Conservation (phyloP, 2,888 invertebrate genomes). For the Seira musarum region DNA sequence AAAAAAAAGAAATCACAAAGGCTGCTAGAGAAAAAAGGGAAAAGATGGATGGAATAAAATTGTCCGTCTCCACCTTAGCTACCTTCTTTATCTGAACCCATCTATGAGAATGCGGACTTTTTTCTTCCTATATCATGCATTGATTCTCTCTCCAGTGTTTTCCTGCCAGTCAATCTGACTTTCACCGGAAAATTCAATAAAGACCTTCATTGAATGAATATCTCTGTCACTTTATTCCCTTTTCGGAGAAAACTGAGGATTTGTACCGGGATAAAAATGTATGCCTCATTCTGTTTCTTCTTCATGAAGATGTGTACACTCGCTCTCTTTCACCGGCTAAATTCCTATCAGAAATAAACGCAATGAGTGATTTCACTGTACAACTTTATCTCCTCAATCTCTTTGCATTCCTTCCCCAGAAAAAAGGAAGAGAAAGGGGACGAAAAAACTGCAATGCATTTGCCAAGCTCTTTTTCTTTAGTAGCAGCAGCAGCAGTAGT, state of each 20-base stretch:
- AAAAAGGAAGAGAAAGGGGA: neutral
- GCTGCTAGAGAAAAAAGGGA: conserved; percentile 20
- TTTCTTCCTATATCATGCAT: conserved; percentile 15
- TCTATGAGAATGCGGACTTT: conserved; percentile 6
- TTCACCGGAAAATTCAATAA: conserved; percentile 59
- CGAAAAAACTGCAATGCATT: too few relatives aligned
- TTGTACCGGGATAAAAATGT: conserved; percentile 16
- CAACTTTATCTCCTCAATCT: conserved; percentile 11
- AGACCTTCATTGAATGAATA: conserved; percentile 52
- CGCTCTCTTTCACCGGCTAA: neutral
- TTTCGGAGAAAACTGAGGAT: conserved; percentile 41
- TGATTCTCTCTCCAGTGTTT: conserved; percentile 52
- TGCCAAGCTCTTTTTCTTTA: too few relatives aligned
- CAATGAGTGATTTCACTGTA: conserved; percentile 18
- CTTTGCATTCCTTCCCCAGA: neutral
- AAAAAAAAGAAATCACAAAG: conserved; percentile 28
- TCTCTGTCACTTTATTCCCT: conserved; percentile 52
- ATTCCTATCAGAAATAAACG: conserved; percentile 21
- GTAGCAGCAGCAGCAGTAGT: too few relatives aligned
- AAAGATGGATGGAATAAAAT: conserved; percentile 33
- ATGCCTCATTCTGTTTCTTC: conserved; percentile 11
- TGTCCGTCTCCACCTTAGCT: conserved; percentile 13
- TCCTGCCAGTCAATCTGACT: conserved; percentile 53
- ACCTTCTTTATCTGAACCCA: conserved; percentile 2
- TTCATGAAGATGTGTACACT: neutral